Conservation (phyloP, 2,888 invertebrate genomes). For the Ramazzottius varieornatus region DNA sequence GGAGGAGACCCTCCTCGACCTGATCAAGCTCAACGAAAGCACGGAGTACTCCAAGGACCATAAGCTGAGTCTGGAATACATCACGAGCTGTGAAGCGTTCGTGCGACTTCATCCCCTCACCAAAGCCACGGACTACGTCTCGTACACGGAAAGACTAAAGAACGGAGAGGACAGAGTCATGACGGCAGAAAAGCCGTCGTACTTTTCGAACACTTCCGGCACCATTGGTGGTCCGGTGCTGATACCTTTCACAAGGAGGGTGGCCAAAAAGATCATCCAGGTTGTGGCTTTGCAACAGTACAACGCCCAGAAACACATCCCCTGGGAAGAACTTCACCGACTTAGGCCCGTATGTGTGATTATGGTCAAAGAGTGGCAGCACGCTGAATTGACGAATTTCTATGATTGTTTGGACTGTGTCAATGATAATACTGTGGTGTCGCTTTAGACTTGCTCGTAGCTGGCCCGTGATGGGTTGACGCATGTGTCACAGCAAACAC, state of each 20-base stretch:
- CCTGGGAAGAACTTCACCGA: no score
- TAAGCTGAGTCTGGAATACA: not conserved
- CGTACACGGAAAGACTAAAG: not conserved
- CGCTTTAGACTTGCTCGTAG: not conserved
- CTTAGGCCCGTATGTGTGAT: no score
- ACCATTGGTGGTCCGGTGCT: slow-evolving; percentile 10
- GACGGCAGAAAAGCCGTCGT: slow-evolving; percentile 9
- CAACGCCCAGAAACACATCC: no score
- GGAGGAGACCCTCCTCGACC: not conserved
- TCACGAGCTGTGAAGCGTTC: not conserved
- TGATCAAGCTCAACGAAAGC: not conserved
- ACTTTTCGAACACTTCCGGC: slow-evolving; percentile 11
- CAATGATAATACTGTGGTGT: not conserved
- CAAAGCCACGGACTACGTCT: not conserved
- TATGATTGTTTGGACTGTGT: no score
- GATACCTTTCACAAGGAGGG: no score
- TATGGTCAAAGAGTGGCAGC: no score
- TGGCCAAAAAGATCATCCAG: no score
- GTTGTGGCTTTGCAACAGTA: no score
- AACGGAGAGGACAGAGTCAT: slow-evolving; percentile 7
- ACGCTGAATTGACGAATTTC: no score
- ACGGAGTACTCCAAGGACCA: not conserved
- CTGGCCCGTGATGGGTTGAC: not conserved
- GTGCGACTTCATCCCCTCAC: not conserved
- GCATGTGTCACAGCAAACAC: not conserved